Evolutionary conservation across 2,113 vertebrate species (phyloP), one percentile per base, ranked within the genome.

Genomic region (Fulmarus glacialis): DNA sequence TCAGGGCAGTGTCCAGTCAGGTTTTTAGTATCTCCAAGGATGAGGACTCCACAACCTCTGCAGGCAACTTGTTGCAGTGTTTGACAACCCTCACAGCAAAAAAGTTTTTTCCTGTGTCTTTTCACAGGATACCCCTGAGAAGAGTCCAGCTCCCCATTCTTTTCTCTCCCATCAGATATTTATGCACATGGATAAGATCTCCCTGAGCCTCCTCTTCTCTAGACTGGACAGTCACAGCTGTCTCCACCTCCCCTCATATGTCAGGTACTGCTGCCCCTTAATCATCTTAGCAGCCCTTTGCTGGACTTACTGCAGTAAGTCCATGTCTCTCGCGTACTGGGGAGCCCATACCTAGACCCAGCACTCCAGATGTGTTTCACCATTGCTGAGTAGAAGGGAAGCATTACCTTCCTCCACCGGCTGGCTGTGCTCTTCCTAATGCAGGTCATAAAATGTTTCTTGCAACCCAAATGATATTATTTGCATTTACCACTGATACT

Each of bases 241-340:
- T 63, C 14, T 63, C n/a, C 34, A 19, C 15, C 21, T 58, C 42
- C 85, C 21, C 20, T 79, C 8, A 2, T 32, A 13, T 8, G 27
- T 38, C 56, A 59, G 50, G 32, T 67, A 19, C 60, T 85, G 50
- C 29, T 30, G 32, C 42, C 12, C 16, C 24, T 53, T 58, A 36
- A 53, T 8, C 27, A 67, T 50, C 32, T 79, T 24, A 63, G 38
- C 47, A 81, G 21, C 47, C 47, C 14, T 81, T 73, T 77, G 43
- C 63, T 87, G 58, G 53, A 24, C 43, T 55, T 32, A 19, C 30
- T 71, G 24, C 55, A 43, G 18, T 40, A 36, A 58, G 8, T 53
- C 48, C 20, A 2, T 4, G 5, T 58, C 11, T 36, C 4, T 24
- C 15, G 66, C 2, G 1, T 29, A 5, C 16, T 45, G 22, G 22